A percentile compares a stretch with the other conserved stretches of the same genome.
phyloP scores from a whole-genome alignment of 1,140 invertebrate species.

The Helicoverpa zea region DNA sequence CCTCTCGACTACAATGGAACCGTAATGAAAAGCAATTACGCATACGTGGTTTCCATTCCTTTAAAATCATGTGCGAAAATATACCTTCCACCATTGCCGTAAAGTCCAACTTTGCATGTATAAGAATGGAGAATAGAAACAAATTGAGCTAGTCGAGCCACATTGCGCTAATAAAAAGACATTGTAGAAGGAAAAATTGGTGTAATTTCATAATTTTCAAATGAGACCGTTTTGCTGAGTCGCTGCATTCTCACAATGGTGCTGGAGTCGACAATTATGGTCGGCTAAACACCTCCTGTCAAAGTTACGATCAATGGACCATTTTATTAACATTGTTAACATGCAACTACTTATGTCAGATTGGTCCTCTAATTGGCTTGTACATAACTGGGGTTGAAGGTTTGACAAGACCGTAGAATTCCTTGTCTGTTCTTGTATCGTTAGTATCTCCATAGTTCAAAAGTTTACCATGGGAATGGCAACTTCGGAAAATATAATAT shows the following conservation, averaged over 20 bases:
- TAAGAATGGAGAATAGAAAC: slow-evolving; percentile 75
- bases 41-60: slow-evolving; percentile 79
- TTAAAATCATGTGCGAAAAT: slow-evolving; percentile 26
- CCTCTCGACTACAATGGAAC: slow-evolving; percentile 80
- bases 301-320: not conserved
- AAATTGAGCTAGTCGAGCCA: slow-evolving; percentile 78
- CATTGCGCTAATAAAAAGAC: slow-evolving; percentile 84
- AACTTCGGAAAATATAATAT: too few species aligned
- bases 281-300: slow-evolving; percentile 20
- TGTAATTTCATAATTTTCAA: slow-evolving; percentile 83
- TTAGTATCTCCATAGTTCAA: too few species aligned
- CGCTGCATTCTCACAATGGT: slow-evolving; percentile 52
- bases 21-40: slow-evolving; percentile 86
- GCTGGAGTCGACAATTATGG: slow-evolving; percentile 34
- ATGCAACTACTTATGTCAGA: too few species aligned
- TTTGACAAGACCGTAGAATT: too few species aligned
- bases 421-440: too few species aligned
- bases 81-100: slow-evolving; percentile 50
- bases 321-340: not conserved
- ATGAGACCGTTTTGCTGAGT: slow-evolving; percentile 58
- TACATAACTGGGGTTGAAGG: too few species aligned
- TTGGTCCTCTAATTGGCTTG: too few species aligned
- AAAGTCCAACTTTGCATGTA: slow-evolving; percentile 53
- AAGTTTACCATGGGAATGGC: too few species aligned
- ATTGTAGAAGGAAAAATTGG: slow-evolving; percentile 80